Conservation (phyloP, 2,797 vertebrate genomes). For the Sebastes hopkinsi region DNA sequence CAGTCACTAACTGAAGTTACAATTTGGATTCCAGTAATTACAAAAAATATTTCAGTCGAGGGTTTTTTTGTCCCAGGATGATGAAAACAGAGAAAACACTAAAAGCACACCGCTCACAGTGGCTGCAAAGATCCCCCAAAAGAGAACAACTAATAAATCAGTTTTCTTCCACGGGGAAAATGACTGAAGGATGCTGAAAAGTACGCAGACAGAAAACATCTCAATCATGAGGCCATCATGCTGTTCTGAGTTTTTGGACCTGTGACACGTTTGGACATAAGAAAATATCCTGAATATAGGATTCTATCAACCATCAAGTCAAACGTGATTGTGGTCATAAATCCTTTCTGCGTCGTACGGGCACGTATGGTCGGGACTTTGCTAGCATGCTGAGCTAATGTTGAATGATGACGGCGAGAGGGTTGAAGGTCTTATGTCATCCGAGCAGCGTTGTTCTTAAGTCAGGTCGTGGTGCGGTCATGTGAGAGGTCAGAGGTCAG, state of each 20-base stretch:
- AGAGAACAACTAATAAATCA: not conserved
- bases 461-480: constrained; percentile 3
- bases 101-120: not conserved
- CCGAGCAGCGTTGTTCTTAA: not conserved
- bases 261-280: not conserved
- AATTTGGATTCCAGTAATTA: not conserved
- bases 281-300: not conserved
- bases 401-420: not conserved
- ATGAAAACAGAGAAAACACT: not conserved
- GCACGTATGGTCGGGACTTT: not conserved
- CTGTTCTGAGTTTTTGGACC: not conserved
- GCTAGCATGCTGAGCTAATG: not conserved
- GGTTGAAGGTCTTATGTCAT: constrained; percentile 9
- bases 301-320: not conserved
- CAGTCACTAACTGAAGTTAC: not conserved
- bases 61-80: not conserved
- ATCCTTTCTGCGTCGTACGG: not conserved
- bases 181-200: not conserved
- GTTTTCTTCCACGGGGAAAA: not conserved
- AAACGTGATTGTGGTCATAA: not conserved
- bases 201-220: not conserved
- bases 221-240: not conserved
- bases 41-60: not conserved
- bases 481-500: constrained; percentile 49
- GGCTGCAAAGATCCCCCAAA: not conserved